Base-by-base conservation (phyloP, 2,888 invertebrate species). In the Protonemura montana region DNA sequence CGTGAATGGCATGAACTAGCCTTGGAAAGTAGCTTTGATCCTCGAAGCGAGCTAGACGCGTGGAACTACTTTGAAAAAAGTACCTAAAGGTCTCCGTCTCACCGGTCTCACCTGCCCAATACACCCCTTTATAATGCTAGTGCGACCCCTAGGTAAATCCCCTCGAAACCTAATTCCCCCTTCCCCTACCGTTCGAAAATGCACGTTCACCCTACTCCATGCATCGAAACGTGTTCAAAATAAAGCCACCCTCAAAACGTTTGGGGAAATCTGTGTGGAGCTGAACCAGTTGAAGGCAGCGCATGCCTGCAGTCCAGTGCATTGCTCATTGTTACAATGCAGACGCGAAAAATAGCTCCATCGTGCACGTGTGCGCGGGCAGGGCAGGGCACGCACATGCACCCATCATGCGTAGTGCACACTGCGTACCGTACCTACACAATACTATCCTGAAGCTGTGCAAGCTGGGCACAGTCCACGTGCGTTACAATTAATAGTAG, bases 31-130 rank as follows among this genome's bases (percentile, higher is more conserved):
- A 27, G 84, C 25, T 84, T 76, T 84, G 84, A 42, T 28, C 59
- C 76, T 76, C 76, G 84, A 27, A 84, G 84, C 25, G 25, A 42
- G 42, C 26, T 42, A 59, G 59, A 59, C 76, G 82, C 82, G 35
- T 83, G 41, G 83, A 83, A 83, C 42, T n/a, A 83, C 42, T 83
- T 83, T 83, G 30, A 27, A 25, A 83, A 83, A 83, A 41, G 30
- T 42, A 25, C 83, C 42, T 42, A 42, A 83, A 83, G 83, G 84
- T 27, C 84, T 76, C 35, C 35, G 84, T 76, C 84, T 27, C 84
- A 84, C 84, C 35, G 5, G 84, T 76, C 84, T 27, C 84, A 84
- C 84, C 84, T 84, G 84, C 84, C 28, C 59, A 28, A 84, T 84
- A 42, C 59, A 84, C 84, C 84, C 84, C 84, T 84, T 84, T 78